Base-by-base conservation (phyloP, 2,888 invertebrate species). In the Orchestes rusci region DNA sequence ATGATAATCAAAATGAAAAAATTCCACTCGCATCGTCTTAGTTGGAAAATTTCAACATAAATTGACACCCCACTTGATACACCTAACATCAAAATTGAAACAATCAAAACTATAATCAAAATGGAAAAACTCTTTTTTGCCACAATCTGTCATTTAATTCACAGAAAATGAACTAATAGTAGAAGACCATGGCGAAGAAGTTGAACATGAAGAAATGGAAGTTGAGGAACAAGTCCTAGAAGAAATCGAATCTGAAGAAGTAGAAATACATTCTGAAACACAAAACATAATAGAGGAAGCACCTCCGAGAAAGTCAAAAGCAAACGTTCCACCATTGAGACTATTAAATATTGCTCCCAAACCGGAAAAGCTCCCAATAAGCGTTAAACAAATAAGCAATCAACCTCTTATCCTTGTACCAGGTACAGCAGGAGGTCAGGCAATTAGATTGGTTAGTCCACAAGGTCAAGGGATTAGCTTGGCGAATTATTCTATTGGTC, bases 351-450 rank as follows among this genome's bases (percentile, higher is more conserved):
- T 66, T n/a, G 64, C 65, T 23, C 67, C 65, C 18, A 57, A 65
- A 52, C 61, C 63, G 29, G 48, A 60, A 8, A 63, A 63, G 54
- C 53, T 67, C 16, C 67, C 67, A 4, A 58, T 68, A 17, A 52
- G 67, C 16, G 55, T 68, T 19, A 67, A 68, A 53, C 62, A 66
- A 4, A 56, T 64, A 13, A 56, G 66, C 2, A 71, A 71, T 43
- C 73, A 74, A 28, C 70, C 72, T 50, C 59, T 74, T 35, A 55
- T 73, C 15, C 63, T 69, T 28, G 57, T 75, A 13, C 74, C 74
- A 59, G 66, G 69, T 62, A 50, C 33, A 34, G 31, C 41, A 13
- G 43, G 53, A 18, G 42, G 60, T 10, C 69, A 69, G 56, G 61
- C 65, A 28, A 61, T 70, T 12, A 70, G 69, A 57, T 45, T 70